Base-by-base conservation (phyloP, 1,140 invertebrate species). In the Capitella teleta region DNA sequence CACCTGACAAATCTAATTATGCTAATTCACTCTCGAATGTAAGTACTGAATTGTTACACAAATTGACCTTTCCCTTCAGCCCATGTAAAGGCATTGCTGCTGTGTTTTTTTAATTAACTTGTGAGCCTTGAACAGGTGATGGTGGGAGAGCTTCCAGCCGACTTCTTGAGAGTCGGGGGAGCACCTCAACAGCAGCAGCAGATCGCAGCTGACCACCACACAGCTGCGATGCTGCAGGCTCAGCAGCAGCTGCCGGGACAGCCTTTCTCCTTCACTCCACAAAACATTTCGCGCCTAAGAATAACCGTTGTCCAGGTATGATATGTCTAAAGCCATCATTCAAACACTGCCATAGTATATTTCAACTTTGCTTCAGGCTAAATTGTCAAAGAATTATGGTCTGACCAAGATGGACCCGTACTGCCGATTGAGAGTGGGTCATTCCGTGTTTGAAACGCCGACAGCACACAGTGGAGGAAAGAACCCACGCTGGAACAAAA, bases 371-470 rank as follows among this genome's bases (percentile, higher is more conserved):
- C 67, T 69, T 37, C 58, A 85, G 79, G 85, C 91, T 6, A 92
- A 89, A 73, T 74, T 98, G 46, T 82, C 83, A 1, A 95, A 96
- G 74, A 97, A 96, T 72, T 98, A 97, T 81, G 92, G 93, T 28
- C 76, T 97, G 56, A 87, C 88, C 2, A 78, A 87, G 54, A 97
- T 96, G 92, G 91, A 96, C 74, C 91, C 91, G 0, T 96, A 96
- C 70, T 87, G 87, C n/a, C 77, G 91, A 58, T 66, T 96, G 40
- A 77, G 89, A 58, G 80, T 97, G 30, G 93, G 91, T 1, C 89
- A 95, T 68, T 82, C 82, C 55, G 83, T 94, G 32, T 94, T 93
- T 73, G 92, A 97, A 75, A 96, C 92, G 1, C 88, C 89, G 51
- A 95, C 91, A 3, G 85, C 87, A 64, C 79, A 84, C 38, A 95